These are phyloP conservation scores for Eupeodes luniger DNA, from an alignment of 2,888 invertebrate genomes.

Conservation along the genomic window DNA sequence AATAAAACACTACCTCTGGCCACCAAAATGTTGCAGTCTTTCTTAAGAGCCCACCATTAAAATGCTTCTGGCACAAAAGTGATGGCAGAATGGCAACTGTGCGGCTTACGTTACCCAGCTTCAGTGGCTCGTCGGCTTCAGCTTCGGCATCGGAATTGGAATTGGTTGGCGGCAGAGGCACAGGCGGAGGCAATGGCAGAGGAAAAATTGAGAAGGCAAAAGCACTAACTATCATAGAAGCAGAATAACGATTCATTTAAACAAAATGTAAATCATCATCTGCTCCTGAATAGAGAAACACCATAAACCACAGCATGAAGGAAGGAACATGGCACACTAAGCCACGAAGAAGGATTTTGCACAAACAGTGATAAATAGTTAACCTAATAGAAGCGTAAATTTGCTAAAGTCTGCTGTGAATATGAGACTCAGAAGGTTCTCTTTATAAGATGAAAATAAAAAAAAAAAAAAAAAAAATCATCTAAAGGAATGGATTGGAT, in stretches of 20 bases:
- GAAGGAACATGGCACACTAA: constrained; percentile 40
- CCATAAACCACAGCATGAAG: constrained; percentile 70
- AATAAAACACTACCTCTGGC: constrained; percentile 1
- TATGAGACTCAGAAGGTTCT: constrained; percentile 39
- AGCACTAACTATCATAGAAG: constrained; percentile 50
- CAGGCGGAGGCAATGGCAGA: background rate
- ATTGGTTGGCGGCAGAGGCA: background rate
- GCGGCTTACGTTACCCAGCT: background rate
- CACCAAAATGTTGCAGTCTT: constrained; percentile 19
- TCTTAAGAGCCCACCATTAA: constrained; percentile 57
- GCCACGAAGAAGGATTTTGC: constrained; percentile 49
- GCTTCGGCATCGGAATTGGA: background rate
- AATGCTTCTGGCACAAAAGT: constrained; percentile 46
- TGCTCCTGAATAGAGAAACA: constrained; percentile 71
- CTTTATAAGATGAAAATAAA: background rate
- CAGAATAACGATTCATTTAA: constrained; percentile 66
- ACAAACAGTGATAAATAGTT: constrained; percentile 54
- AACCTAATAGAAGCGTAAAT: constrained; percentile 71
- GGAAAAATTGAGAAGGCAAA: constrained; percentile 1
- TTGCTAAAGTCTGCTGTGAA: constrained; percentile 63
- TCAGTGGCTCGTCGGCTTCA: background rate
- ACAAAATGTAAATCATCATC: constrained; percentile 75
- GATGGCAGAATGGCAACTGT: constrained; percentile 27
- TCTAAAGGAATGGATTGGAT: constrained; percentile 7
- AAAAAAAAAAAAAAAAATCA: background rate